Base-by-base conservation (phyloP, 2,888 invertebrate genomes). In the Nymphalis c-album region DNA sequence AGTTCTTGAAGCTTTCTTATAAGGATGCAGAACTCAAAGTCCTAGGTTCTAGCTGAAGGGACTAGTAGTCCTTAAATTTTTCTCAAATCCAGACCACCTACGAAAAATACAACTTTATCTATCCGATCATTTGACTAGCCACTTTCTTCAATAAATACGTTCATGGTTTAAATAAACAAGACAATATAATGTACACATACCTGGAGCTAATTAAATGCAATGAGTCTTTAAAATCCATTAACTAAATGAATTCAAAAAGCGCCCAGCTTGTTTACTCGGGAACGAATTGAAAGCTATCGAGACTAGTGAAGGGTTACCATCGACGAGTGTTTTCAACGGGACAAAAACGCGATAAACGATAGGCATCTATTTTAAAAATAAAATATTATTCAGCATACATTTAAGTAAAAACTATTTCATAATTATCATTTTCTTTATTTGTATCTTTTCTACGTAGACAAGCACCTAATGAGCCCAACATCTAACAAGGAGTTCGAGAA, bases 161-260 rank as follows among this genome's bases (percentile, higher is more conserved):
- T 55, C 3, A 31, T 17, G 31, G 20, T 35, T 55, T 55, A 17
- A 6, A 26, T 26, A 55, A 16, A 55, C 40, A 57, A 61, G 22
- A 20, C 35, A 40, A 10, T 10, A n/a, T 16, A 20, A 58, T 40
- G 46, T 46, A 48, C 53, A 31, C 18, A 20, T 51, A 35, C 31
- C 60, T 50, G 26, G 40, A 59, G 58, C 58, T 63, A 63, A 63
- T 67, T 58, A 63, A 62, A 58, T 67, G 62, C 61, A 64, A 59
- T 45, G 60, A 50, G 45, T 45, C 48, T 55, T 31, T 51, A 57
- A 58, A 67, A 46, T 62, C 59, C 67, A 67, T 67, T 67, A 67
- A 62, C 51, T 50, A 58, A 63, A 63, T 63, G 63, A 51, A 48
- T 63, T 63, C 51, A 59, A 67, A 65, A 63, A 62, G 50, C 31